Conservation (phyloP, 2,797 vertebrate species). For the Sebastiscus tertius region DNA sequence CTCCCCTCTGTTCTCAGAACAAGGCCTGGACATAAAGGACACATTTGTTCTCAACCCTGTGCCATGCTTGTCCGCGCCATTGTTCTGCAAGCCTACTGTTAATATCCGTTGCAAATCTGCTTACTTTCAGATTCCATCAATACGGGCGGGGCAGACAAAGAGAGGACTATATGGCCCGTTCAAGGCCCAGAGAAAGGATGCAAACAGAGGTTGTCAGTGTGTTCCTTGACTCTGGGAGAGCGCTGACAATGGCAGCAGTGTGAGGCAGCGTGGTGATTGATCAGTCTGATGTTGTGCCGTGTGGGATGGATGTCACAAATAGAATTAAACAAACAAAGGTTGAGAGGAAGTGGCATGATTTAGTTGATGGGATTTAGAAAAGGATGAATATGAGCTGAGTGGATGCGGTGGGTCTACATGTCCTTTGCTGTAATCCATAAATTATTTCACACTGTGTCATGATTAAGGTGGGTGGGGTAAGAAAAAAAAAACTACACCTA, state of each 20-base stretch:
- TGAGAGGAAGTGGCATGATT: conserved; percentile 61
- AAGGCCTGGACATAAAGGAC: conserved; percentile 76
- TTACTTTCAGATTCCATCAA: conserved; percentile 84
- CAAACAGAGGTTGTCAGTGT: conserved; percentile 73
- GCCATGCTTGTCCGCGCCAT: conserved; percentile 69
- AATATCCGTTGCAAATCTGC: conserved; percentile 84
- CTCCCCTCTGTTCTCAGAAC: conserved; percentile 43
- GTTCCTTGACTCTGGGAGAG: conserved; percentile 53
- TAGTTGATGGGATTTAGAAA: conserved; percentile 55
- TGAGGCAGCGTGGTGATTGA: conserved; percentile 73
- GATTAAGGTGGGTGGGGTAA: background rate
- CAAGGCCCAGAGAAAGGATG: conserved; percentile 64
- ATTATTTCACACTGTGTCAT: conserved; percentile 43
- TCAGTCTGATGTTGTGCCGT: conserved; percentile 66
- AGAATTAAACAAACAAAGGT: conserved; percentile 65
- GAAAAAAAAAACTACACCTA: background rate
- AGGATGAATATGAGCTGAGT: conserved; percentile 36
- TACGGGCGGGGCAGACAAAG: conserved; percentile 75
- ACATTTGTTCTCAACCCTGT: conserved; percentile 79
- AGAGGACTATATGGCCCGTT: conserved; percentile 62
- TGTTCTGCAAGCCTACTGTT: conserved; percentile 79
- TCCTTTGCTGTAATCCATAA: conserved; percentile 20
- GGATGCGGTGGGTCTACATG: conserved; percentile 40
- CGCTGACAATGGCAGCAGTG: conserved; percentile 78
- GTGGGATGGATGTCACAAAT: conserved; percentile 58